Evolutionary conservation across 2,797 vertebrate genomes (phyloP).

Genomic region (Amblyraja radiata): DNA sequence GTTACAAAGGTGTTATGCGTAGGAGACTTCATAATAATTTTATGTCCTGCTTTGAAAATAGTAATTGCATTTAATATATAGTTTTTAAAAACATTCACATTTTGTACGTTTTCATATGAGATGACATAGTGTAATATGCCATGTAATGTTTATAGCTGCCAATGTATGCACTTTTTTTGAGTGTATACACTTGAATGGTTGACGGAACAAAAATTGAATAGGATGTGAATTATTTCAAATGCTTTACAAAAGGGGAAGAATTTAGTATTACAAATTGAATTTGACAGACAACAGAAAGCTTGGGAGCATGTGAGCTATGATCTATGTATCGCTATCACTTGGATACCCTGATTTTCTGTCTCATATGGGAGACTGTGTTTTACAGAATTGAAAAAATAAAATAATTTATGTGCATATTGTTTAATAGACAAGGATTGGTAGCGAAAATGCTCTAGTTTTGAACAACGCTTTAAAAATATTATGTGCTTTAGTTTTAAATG

Average conservation of each 20-base stretch:
- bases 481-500: slow-evolving; percentile 73
- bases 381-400: slow-evolving; percentile 62
- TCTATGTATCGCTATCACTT: slow-evolving; percentile 60
- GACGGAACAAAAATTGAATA: slow-evolving; percentile 69
- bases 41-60: slow-evolving; percentile 84
- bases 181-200: slow-evolving; percentile 96
- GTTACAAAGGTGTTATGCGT: slow-evolving; percentile 79
- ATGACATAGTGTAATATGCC: slow-evolving; percentile 85
- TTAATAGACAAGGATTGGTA: slow-evolving; percentile 80
- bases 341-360: slow-evolving; percentile 64
- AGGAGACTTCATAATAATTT: slow-evolving; percentile 73
- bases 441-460: slow-evolving; percentile 87
- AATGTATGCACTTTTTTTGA: slow-evolving; percentile 88
- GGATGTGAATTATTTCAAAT: slow-evolving; percentile 81
- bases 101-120: slow-evolving; percentile 99
- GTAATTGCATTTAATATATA: slow-evolving; percentile 69
- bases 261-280: slow-evolving; percentile 77
- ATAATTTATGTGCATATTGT: slow-evolving; percentile 80
- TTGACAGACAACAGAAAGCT: slow-evolving; percentile 56
- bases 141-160: slow-evolving; percentile 94
- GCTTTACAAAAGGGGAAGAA: slow-evolving; percentile 74
- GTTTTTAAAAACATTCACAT: slow-evolving; percentile 96
- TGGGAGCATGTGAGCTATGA: slow-evolving; percentile 46
- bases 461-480: slow-evolving; percentile 80
- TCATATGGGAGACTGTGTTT: slow-evolving; percentile 63